Percentiles rank a stretch among this genome's conserved stretches.
Conservation (phyloP, 2,888 invertebrate genomes). For the Saturnia pavonia region DNA sequence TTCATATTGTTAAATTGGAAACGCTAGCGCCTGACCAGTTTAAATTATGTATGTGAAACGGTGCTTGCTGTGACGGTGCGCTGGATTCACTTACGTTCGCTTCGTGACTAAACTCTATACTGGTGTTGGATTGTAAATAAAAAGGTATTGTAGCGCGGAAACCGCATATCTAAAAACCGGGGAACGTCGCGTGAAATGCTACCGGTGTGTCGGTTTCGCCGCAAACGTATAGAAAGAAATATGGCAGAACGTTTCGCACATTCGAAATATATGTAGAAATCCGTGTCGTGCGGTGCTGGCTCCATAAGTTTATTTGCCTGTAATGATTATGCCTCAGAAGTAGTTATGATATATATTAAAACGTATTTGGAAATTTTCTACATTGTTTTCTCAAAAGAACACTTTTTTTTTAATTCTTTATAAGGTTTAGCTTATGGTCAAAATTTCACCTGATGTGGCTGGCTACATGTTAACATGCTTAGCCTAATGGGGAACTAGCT, state of each 20-base stretch:
- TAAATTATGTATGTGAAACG: constrained; percentile 49
- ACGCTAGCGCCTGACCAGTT: constrained; percentile 44
- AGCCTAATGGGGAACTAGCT: too few species aligned
- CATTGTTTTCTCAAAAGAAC: background rate
- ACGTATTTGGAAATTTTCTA: background rate
- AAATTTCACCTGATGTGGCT: too few species aligned
- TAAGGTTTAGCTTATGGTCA: too few species aligned
- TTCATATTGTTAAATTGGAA: constrained; percentile 58
- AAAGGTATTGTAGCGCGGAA: constrained; percentile 69
- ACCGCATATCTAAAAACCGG: constrained; percentile 72
- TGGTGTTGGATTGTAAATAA: constrained; percentile 68
- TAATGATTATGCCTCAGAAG: constrained; percentile 8
- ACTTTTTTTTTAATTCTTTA: background rate
- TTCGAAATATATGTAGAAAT: constrained; percentile 34
- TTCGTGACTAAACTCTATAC: constrained; percentile 62
- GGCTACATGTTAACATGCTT: too few species aligned
- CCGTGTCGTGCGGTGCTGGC: constrained; percentile 4
- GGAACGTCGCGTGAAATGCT: constrained; percentile 73
- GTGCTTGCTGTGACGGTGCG: constrained; percentile 39
- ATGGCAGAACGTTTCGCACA: constrained; percentile 62
- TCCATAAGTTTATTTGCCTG: background rate
- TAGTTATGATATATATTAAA: background rate
- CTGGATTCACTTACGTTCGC: constrained; percentile 57
- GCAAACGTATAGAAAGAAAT: constrained; percentile 70
- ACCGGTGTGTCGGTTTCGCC: constrained; percentile 60